phyloP scores from a whole-genome alignment of 1,140 invertebrate genomes.

The Temnothorax curvispinosus region DNA sequence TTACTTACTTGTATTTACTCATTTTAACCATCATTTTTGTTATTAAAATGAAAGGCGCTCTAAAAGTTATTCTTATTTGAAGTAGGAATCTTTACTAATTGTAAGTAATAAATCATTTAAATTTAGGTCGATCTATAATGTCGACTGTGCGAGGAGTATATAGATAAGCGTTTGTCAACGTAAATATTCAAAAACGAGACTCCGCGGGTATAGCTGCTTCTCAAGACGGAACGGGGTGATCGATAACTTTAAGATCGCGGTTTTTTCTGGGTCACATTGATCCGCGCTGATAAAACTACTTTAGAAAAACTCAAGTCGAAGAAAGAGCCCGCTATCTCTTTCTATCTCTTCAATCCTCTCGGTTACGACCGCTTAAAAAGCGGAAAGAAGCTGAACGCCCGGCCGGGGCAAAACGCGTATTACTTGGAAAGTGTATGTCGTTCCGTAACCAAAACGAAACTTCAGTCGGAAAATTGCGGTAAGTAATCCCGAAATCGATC shows the following conservation, averaged over 20 bases:
- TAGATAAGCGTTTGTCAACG: constrained; percentile 12
- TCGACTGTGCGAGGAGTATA: not conserved
- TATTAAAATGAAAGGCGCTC: not conserved
- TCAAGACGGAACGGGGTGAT: constrained; percentile 30
- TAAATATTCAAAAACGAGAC: constrained; percentile 20
- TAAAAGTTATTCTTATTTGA: not conserved
- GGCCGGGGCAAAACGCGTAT: constrained; percentile 26
- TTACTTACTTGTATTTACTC: not conserved
- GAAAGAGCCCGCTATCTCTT: constrained; percentile 27
- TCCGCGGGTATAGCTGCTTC: not conserved
- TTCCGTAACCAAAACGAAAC: constrained; percentile 29
- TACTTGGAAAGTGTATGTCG: constrained; percentile 38
- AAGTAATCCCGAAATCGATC: constrained; percentile 60
- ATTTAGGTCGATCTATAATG: not conserved
- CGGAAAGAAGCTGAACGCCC: constrained; percentile 10
- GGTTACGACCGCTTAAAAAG: constrained; percentile 59
- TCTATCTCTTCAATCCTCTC: constrained; percentile 34
- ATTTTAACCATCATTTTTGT: not conserved
- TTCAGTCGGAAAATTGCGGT: constrained; percentile 52
- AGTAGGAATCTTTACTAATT: not conserved
- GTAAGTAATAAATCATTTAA: not conserved
- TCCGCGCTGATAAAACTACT: constrained; percentile 61
- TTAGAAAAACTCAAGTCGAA: constrained; percentile 19
- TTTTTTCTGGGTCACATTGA: constrained; percentile 57
- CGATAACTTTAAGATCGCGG: constrained; percentile 52